These are phyloP conservation scores for Sycophila sp. DNA, from an alignment of 1,140 invertebrate species.

Conservation along the genomic window DNA sequence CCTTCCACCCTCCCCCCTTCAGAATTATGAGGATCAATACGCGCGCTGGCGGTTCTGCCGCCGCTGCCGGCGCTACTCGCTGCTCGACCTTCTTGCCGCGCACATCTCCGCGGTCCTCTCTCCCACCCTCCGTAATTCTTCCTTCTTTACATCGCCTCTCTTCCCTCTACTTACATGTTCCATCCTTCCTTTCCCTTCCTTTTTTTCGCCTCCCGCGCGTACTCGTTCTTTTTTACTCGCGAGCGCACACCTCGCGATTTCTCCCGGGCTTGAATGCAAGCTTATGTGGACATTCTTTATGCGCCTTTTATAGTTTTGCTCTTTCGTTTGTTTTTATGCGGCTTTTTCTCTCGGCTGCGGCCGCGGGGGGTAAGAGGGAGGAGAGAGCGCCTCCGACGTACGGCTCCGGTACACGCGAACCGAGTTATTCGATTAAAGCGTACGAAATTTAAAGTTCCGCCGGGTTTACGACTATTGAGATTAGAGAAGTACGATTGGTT, in stretches of 20 bases:
- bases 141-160: too few relatives aligned
- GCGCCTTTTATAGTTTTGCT: slow-evolving; percentile 24
- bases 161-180: too few relatives aligned
- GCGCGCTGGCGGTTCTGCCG: slow-evolving; percentile 33
- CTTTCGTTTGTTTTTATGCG: slow-evolving; percentile 20
- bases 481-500: background rate
- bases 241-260: background rate
- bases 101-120: slow-evolving; percentile 30
- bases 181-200: slow-evolving; percentile 5
- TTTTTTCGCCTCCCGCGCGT: slow-evolving; percentile 7
- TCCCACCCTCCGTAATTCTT: too few relatives aligned
- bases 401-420: background rate
- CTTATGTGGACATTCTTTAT: slow-evolving; percentile 30
- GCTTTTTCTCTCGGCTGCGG: background rate
- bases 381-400: background rate
- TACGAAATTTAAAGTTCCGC: background rate
- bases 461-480: slow-evolving; percentile 2
- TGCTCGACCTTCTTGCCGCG: slow-evolving; percentile 55
- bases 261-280: background rate
- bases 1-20: slow-evolving; percentile 46
- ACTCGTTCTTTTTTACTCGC: too few relatives aligned
- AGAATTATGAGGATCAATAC: slow-evolving; percentile 68
- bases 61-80: slow-evolving; percentile 56
- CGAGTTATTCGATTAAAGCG: slow-evolving; percentile 19
- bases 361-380: too few relatives aligned